These are phyloP conservation scores for Tauraco erythrolophus DNA, from an alignment of 2,113 vertebrate species.

Conservation along the genomic window DNA sequence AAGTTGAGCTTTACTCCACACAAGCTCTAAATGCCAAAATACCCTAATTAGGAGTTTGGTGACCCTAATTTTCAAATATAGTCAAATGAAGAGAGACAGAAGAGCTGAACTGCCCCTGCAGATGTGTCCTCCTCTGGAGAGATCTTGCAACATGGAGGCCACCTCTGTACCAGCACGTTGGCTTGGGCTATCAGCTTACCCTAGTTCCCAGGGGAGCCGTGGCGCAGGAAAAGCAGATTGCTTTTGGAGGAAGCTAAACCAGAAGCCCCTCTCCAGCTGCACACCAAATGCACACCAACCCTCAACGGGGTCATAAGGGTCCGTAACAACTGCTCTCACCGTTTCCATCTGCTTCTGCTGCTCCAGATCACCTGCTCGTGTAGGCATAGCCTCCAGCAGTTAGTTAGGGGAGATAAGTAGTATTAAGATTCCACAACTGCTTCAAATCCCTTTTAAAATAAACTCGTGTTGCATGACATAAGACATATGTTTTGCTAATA, in stretches of 20 bases:
- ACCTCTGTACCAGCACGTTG: rapidly evolving
- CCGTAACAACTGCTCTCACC: background rate
- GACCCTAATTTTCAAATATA: background rate
- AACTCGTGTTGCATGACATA: background rate
- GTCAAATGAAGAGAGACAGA: background rate
- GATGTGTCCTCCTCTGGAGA: background rate
- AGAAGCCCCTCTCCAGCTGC: background rate
- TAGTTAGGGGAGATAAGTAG: background rate
- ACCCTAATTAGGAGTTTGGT: background rate
- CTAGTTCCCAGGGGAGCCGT: rapidly evolving
- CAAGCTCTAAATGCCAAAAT: background rate
- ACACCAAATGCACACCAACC: background rate
- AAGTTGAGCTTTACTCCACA: background rate
- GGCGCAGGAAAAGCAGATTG: rapidly evolving
- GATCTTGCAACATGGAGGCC: background rate
- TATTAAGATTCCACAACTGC: background rate
- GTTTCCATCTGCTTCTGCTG: background rate
- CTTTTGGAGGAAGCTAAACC: background rate
- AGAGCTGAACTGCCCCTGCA: background rate
- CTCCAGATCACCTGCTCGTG: background rate
- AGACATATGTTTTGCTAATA: background rate
- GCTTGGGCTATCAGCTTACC: background rate
- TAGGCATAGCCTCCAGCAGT: background rate
- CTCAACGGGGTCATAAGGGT: rapidly evolving
- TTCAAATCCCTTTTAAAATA: background rate